These are phyloP conservation scores for Synanthedon formicaeformis DNA, from an alignment of 2,888 invertebrate species.

Conservation along the genomic window DNA sequence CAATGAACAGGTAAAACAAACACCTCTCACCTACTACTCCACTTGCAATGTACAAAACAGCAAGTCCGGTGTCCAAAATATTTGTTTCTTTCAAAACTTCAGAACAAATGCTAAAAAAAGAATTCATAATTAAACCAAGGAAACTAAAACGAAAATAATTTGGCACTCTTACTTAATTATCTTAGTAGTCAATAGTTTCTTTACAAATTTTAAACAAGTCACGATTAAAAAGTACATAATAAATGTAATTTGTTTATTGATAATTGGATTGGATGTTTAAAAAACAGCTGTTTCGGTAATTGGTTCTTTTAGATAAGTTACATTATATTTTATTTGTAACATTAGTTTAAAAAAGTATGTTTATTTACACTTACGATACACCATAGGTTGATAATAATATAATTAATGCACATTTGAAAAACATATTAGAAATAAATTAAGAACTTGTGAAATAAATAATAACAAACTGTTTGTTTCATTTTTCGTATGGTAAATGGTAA, in stretches of 20 bases:
- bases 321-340: not conserved
- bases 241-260: no score
- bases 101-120: conserved; percentile 49
- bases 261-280: no score
- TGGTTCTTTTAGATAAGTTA: not conserved
- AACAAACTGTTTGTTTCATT: not conserved
- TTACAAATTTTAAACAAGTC: no score
- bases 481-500: not conserved
- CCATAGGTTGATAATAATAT: conserved; percentile 48
- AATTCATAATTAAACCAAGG: conserved; percentile 1
- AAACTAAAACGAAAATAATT: no score
- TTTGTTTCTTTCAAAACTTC: conserved; percentile 51
- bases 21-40: conserved; percentile 57
- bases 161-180: no score
- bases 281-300: not conserved
- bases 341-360: not conserved
- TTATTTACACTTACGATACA: conserved; percentile 43
- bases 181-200: no score
- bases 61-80: conserved; percentile 55
- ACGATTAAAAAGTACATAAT: no score
- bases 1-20: conserved; percentile 17
- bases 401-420: conserved; percentile 53
- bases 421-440: conserved; percentile 30
- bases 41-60: conserved; percentile 55
- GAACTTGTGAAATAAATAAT: not conserved